Base-by-base conservation (phyloP, 2,888 invertebrate genomes). In the Plagodis pulveraria region DNA sequence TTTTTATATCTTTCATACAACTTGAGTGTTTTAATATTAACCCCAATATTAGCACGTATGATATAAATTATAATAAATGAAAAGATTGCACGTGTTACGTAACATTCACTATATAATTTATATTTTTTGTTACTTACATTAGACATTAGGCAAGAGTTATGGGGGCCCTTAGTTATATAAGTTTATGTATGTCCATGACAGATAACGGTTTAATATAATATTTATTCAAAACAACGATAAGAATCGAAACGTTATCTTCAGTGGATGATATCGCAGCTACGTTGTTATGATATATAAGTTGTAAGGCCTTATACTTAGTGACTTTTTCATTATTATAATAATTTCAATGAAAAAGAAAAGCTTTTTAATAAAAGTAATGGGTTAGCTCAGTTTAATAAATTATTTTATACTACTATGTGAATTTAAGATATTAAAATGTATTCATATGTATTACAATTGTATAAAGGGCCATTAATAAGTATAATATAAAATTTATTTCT, bases 121-220 rank as follows among this genome's bases (percentile, higher is more conserved):
- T 91, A 86, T 88, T 85, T 90, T 91, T 85, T 88, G 89, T 90
- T 91, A 88, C 74, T 90, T 91, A 88, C 74, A 79, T 76, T 90
- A 90, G 89, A 81, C 53, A 66, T 91, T 89, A 85, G 83, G 78
- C 83, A 80, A 75, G 73, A 73, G 71, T 68, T 76, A 72, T 77
- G 8, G 77, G 83, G 83, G 82, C 81, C 84, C 86, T 84, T 80
- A 74, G 66, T 62, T 56, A 52, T 50, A 56, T 62, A 63, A 49
- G 51, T 51, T 63, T 65, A 56, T 56, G 53, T 62, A 52, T 63
- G 53, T 72, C 71, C 71, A 73, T 65, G 66, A 70, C 65, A 59
- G 50, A 51, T 57, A 47, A 61, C 45, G 36, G 40, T 47, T 33
- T 40, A 22, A n/a, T 51, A 51, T 36, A n/a, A 36, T 36, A 36